Conservation (phyloP, 2,888 invertebrate genomes). For the Cybosia mesomella region DNA sequence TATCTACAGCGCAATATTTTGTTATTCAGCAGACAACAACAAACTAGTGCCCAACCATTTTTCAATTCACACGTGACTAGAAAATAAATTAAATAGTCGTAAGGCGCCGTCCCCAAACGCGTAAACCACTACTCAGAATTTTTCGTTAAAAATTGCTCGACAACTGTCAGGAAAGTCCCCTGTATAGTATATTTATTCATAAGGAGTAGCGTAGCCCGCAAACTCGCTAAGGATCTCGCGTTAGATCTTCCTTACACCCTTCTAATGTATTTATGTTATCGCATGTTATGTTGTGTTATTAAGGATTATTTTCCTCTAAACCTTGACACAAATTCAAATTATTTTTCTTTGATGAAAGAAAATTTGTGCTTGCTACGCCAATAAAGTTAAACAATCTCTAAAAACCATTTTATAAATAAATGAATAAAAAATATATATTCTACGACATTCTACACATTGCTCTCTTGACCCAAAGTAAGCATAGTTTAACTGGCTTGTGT, state of each 20-base stretch:
- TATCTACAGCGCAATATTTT: conserved; percentile 51
- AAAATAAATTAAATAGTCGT: conserved; percentile 57
- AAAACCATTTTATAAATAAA: no score
- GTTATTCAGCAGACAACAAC: conserved; percentile 70
- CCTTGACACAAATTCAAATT: conserved; percentile 54
- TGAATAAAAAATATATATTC: no score
- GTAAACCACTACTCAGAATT: conserved; percentile 49
- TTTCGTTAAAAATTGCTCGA: conserved; percentile 48
- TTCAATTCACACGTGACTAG: conserved; percentile 76
- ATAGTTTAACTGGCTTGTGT: no score
- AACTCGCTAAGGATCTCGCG: conserved; percentile 65
- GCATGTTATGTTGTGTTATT: conserved; percentile 58
- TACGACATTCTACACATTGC: no score
- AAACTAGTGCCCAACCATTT: conserved; percentile 72
- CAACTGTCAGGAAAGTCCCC: conserved; percentile 46
- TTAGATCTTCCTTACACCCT: conserved; percentile 63
- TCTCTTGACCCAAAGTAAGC: no score
- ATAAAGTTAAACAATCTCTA: neutral
- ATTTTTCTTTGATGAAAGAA: conserved; percentile 44
- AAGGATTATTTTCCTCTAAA: conserved; percentile 53
- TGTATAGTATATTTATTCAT: conserved; percentile 69
- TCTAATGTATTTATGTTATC: conserved; percentile 64
- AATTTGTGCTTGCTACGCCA: neutral
- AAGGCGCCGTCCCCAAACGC: conserved; percentile 49
- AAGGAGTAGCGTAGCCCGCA: conserved; percentile 54